Base-by-base conservation (phyloP, 2,797 vertebrate species). In the Lacerta viridis region DNA sequence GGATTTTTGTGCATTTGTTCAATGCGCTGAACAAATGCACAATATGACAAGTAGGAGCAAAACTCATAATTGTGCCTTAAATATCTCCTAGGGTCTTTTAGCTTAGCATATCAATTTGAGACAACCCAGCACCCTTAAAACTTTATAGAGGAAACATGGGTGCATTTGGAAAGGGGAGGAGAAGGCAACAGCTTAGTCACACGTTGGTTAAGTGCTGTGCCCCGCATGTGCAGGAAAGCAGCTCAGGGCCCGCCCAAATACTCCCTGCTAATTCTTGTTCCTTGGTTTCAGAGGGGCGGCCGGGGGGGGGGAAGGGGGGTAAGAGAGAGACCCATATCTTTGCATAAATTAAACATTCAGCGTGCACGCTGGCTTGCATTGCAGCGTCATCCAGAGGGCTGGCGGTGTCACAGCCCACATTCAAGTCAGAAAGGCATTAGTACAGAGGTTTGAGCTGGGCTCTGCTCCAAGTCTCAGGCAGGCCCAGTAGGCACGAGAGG, bases 261-360 rank as follows among this genome's bases (percentile, higher is more conserved):
- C 2, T 20, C 29, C 84, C 68, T 46, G 23, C 7, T 59, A 33
- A n/a, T 78, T 36, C 5, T 15, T 41, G 29, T 43, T 87, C 75
- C 41, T 75, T 4, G 3, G 66, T 55, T 59, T 3, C 0, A 9
- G 86, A 36, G 0, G 25, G 43, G 50, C 13, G 13, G 50, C 50
- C 3, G 13, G 50, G 50, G 50, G 41, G 6, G 41, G 6, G 41
- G 13, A 33, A 33, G 33, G 33, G 33, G 33, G 33, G 33, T 33
- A 9, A 59, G 43, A 80, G 15, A 80, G n/a, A 72, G 61, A 77
- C 8, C 33, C 79, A 72, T 25, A 81, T 74, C 78, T 84, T 71
- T 69, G 43, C 76, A 80, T 39, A 80, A 78, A 87, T 85, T 86
- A 88, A 89, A 79, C 55, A 82, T 88, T 86, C 81, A 91, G 36